Percentiles rank a stretch among this genome's conserved stretches.
Conservation (phyloP, 2,113 vertebrate species). For the Genyomyrus donnyi region DNA sequence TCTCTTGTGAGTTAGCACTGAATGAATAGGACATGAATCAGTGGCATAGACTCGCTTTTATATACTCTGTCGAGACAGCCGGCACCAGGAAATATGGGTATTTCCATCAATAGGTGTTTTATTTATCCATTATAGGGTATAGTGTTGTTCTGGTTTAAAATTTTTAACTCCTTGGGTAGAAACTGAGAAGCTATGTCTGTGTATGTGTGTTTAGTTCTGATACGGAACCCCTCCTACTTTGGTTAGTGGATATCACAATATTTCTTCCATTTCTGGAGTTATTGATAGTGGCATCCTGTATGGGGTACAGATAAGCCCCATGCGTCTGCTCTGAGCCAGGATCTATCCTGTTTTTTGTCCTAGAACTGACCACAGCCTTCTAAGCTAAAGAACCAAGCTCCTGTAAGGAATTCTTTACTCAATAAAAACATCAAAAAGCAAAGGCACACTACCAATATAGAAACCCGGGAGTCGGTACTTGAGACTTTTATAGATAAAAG, state of each 20-base stretch:
- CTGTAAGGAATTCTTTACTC: constrained; percentile 8
- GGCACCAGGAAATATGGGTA: neutral
- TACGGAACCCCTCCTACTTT: constrained; percentile 37
- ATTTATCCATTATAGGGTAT: neutral
- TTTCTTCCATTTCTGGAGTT: constrained; percentile 62
- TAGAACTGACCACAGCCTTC: neutral
- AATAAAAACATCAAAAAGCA: neutral
- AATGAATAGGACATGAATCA: constrained; percentile 1
- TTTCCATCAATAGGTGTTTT: constrained; percentile 7
- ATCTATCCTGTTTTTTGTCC: neutral
- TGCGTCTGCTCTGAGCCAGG: constrained; percentile 35
- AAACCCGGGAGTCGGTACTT: neutral
- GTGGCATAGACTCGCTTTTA: neutral
- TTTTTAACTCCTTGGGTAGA: constrained; percentile 8
- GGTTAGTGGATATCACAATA: constrained; percentile 33
- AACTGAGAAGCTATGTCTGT: constrained; percentile 25
- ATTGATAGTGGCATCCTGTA: constrained; percentile 47
- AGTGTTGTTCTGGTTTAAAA: neutral
- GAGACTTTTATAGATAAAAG: neutral
- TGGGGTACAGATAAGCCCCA: constrained; percentile 43
- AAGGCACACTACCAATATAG: neutral
- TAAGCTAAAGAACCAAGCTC: neutral
- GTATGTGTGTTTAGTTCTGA: constrained; percentile 20
- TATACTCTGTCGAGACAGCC: neutral
- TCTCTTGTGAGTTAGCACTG: neutral